phyloP scores from a whole-genome alignment of 2,113 vertebrate genomes.

The Patagioenas fasciata region DNA sequence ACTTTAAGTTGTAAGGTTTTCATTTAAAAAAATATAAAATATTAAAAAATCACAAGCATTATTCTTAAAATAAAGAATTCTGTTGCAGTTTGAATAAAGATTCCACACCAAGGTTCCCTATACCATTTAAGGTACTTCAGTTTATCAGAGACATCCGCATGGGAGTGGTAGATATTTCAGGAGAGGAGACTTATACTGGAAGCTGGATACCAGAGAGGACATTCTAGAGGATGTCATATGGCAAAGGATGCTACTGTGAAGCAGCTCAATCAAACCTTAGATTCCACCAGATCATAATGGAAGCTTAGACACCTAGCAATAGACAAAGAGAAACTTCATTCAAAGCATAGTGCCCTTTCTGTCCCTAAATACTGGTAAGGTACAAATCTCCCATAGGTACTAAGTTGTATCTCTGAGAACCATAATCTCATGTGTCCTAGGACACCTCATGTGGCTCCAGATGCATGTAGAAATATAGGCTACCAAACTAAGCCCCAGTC shows the following conservation, averaged over 20 bases:
- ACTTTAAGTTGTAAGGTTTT: neutral
- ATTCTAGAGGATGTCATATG: neutral
- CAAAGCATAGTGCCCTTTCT: neutral
- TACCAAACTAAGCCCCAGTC: neutral
- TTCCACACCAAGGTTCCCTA: neutral
- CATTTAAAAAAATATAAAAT: neutral
- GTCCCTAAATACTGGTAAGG: accelerated
- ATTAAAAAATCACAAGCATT: neutral
- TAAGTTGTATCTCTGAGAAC: neutral
- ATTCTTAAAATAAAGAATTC: neutral
- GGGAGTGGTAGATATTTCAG: neutral
- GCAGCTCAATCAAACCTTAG: neutral
- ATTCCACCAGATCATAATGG: neutral
- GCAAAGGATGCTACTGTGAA: neutral
- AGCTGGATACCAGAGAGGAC: neutral
- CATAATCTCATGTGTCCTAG: neutral
- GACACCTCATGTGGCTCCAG: neutral
- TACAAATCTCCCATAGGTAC: neutral
- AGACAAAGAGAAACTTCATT: neutral
- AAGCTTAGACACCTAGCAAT: neutral
- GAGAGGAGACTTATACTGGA: neutral
- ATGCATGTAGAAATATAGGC: neutral
- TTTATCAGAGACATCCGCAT: neutral
- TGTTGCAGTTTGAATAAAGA: neutral
- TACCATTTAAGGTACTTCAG: neutral